Evolutionary conservation across 2,113 vertebrate species (phyloP).

Genomic region (Crotalus horridus): DNA sequence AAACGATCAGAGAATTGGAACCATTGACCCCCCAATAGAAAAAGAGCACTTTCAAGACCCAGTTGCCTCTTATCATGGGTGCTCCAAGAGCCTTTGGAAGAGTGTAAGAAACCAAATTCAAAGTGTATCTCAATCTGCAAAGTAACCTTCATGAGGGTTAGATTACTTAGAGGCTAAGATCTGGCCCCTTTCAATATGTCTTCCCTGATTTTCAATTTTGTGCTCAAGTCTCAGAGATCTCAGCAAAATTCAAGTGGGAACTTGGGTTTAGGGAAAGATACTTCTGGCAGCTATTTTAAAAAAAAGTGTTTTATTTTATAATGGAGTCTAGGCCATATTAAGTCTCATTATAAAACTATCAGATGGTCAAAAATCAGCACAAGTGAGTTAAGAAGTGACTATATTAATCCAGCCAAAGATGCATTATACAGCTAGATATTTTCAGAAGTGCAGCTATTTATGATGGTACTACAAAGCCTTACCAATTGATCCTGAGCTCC

Average conservation of each 20-base stretch:
- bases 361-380: background rate
- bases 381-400: background rate
- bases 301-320: background rate
- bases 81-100: constrained; percentile 15
- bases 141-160: background rate
- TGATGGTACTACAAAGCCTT: background rate
- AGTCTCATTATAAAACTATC: background rate
- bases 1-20: background rate
- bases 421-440: background rate
- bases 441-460: background rate
- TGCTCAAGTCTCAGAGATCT: background rate
- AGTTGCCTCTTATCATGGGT: constrained; percentile 26
- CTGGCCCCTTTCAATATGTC: background rate
- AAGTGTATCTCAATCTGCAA: constrained; percentile 22
- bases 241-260: background rate
- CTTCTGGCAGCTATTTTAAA: background rate
- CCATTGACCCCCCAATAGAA: constrained; percentile 29
- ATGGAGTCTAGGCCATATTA: background rate
- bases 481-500: background rate
- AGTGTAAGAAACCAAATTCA: background rate
- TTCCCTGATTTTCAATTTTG: background rate
- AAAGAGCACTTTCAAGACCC: constrained; percentile 37
- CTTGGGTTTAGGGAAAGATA: background rate
- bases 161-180: background rate
- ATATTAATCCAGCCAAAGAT: constrained; percentile 9